Evolutionary conservation across 53 echinoderm and acorn worm species (phyloP).

Genomic region (Arbacia lixula): DNA sequence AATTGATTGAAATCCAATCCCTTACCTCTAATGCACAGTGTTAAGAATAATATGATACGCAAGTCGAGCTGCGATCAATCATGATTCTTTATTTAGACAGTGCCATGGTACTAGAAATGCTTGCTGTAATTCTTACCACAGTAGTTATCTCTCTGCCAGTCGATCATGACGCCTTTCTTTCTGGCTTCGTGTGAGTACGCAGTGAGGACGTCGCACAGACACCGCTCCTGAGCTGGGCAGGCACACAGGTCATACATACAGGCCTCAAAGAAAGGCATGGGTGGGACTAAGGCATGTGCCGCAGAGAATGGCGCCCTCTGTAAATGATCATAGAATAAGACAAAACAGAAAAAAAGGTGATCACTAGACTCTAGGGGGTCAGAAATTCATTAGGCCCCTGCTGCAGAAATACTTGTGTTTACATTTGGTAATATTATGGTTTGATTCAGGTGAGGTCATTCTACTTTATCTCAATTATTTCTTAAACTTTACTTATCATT

Average conservation of each 20-base stretch:
- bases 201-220: slow-evolving; percentile 88
- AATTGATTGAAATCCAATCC: too few species aligned
- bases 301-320: slow-evolving; percentile 83
- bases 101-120: not conserved
- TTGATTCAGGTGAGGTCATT: too few species aligned
- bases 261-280: slow-evolving; percentile 82
- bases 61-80: too few species aligned
- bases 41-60: too few species aligned
- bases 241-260: slow-evolving; percentile 96
- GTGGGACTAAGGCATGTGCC: slow-evolving; percentile 82
- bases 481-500: too few species aligned
- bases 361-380: too few species aligned
- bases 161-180: slow-evolving; percentile 80
- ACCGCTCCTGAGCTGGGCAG: slow-evolving; percentile 84
- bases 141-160: slow-evolving; percentile 90
- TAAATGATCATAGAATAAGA: slow-evolving; percentile 17
- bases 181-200: slow-evolving; percentile 95
- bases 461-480: too few species aligned
- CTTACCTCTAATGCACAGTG: too few species aligned
- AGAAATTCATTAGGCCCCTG: too few species aligned
- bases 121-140: slow-evolving; percentile 74
- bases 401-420: too few species aligned
- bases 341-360: not conserved
- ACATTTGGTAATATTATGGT: too few species aligned
- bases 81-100: not conserved